Evolutionary conservation across 2,888 invertebrate genomes (phyloP).

Genomic region (Branchellion lobata): DNA sequence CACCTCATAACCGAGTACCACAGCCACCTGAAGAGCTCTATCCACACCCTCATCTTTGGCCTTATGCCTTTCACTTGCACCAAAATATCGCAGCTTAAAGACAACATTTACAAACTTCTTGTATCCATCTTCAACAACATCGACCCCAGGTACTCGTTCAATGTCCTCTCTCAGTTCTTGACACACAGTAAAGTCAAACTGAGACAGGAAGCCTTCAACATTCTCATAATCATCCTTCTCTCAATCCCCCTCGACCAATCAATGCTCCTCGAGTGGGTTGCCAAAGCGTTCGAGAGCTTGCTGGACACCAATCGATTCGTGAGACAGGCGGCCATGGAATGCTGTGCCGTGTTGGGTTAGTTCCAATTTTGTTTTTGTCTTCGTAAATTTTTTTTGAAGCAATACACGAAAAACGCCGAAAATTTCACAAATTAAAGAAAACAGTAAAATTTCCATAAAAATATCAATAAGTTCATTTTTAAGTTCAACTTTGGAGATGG

Average conservation of each 20-base stretch:
- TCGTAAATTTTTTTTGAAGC: too few relatives aligned
- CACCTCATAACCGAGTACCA: background rate
- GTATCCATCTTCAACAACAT: conserved; percentile 2
- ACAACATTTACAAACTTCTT: conserved; percentile 4
- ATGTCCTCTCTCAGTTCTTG: background rate
- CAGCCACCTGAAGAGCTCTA: background rate
- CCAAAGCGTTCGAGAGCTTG: conserved; percentile 63
- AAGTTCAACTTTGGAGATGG: too few relatives aligned
- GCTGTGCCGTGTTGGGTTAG: conserved; percentile 72
- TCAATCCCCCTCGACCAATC: conserved; percentile 78
- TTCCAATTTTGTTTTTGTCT: too few relatives aligned
- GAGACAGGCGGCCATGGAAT: conserved; percentile 76
- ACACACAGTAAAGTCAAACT: conserved; percentile 6
- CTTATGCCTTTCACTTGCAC: conserved; percentile 21
- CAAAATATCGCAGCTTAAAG: conserved; percentile 14
- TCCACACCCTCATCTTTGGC: conserved; percentile 2
- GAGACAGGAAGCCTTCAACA: conserved; percentile 74
- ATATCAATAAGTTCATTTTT: too few relatives aligned
- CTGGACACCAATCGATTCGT: conserved; percentile 73
- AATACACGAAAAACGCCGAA: too few relatives aligned
- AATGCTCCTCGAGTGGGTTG: conserved; percentile 65
- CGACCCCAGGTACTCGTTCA: background rate
- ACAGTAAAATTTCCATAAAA: too few relatives aligned
- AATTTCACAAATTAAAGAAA: too few relatives aligned
- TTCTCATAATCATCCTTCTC: conserved; percentile 75